Base-by-base conservation (phyloP, 2,113 vertebrate species). In the Leucoraja erinaceus region DNA sequence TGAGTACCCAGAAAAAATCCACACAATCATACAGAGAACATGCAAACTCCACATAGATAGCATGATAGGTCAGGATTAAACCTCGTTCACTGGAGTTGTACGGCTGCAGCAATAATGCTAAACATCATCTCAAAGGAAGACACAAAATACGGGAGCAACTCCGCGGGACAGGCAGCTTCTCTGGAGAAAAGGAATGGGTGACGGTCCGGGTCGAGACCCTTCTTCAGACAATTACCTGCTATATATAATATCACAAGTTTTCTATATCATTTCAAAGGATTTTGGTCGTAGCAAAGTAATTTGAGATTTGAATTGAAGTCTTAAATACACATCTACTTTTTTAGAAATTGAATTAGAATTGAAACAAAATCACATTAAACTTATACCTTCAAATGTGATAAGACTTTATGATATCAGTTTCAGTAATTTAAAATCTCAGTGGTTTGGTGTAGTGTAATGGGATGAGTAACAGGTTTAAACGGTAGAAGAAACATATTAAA, bases 401-500 rank as follows among this genome's bases (percentile, higher is more conserved):
- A 54, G n/a, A 59, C 25, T 25, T 84, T 61, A 56, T 61, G 56
- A 25, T 11, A 84, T 61, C 56, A 61, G 25, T n/a, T 28, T 10
- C 59, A 25, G 4, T 25, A 61, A 59, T 59, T 84, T 84, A 61
- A 8, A 59, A 59, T 84, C 54, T n/a, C 54, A 84, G 59, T 84
- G 81, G 54, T 56, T 84, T 84, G 81, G 61, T 61, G 81, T 56
- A 59, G n/a, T 84, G 59, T 81, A 81, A 93, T 94, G 93, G 94
- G 95, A 93, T 47, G 84, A 93, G 84, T 95, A 94, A 94, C 94
- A 94, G 94, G 94, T 94, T 84, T 84, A n/a, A 84, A 56, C 25
- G 54, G 93, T 38, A 0, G 93, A 94, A 94, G 94, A 94, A 94
- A 93, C 94, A 95, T 94, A 94, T 94, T 93, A n/a, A 94, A 95